A percentile compares a stretch with the other conserved stretches of the same genome.
phyloP scores from a whole-genome alignment of 2,888 invertebrate species.

The Plagodis pulveraria region DNA sequence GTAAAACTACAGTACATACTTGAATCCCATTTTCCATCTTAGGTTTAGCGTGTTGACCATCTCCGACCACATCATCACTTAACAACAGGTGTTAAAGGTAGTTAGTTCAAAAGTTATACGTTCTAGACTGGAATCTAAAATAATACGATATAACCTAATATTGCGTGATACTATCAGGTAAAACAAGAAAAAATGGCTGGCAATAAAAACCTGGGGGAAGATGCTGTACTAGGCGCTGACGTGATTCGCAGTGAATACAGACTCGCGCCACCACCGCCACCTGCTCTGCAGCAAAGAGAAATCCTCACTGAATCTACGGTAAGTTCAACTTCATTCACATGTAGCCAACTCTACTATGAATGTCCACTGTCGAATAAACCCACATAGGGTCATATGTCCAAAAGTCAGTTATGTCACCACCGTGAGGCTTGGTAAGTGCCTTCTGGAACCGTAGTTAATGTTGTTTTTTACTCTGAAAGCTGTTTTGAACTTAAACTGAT shows the following conservation, averaged over 20 bases:
- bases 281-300: conserved; percentile 86
- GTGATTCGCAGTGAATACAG: conserved; percentile 78
- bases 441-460: too few species aligned
- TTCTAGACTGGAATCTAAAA: background rate
- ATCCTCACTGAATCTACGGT: conserved; percentile 88
- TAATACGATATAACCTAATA: background rate
- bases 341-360: background rate
- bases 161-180: conserved; percentile 49
- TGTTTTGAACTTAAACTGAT: too few species aligned
- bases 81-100: too few species aligned
- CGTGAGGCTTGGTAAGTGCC: too few species aligned
- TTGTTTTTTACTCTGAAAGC: too few species aligned
- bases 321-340: conserved; percentile 27
- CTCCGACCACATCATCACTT: too few species aligned
- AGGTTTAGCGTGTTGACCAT: too few species aligned
- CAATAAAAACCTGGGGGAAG: conserved; percentile 42
- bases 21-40: too few species aligned
- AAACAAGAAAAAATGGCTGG: conserved; percentile 71
- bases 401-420: too few species aligned
- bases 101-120: background rate
- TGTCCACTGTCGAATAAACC: background rate
- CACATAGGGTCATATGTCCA: background rate
- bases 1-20: too few species aligned
- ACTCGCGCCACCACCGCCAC: conserved; percentile 57
- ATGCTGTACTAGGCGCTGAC: conserved; percentile 62